A percentile compares a stretch with the other conserved stretches of the same genome.
phyloP scores from a whole-genome alignment of 2,888 invertebrate species.

The Drosophila neotestacea region DNA sequence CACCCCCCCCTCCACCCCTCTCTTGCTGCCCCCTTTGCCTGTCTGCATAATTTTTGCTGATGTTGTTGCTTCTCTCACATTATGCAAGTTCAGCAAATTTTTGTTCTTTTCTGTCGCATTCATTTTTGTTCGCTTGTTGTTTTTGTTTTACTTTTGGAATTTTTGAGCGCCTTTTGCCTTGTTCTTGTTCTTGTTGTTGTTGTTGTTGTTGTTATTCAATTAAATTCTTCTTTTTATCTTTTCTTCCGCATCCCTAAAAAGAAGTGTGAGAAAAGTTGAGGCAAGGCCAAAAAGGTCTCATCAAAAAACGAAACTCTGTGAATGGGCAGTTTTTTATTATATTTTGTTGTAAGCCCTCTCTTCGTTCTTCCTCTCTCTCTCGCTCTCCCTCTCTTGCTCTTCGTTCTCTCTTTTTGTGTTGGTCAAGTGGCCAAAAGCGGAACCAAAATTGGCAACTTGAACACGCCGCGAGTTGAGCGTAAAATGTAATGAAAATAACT shows the following conservation, averaged over 20 bases:
- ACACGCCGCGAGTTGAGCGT: conserved; percentile 34
- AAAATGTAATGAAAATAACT: conserved; percentile 4
- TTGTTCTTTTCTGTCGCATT: conserved; percentile 36
- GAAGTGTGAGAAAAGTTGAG: conserved; percentile 17
- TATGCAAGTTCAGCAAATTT: conserved; percentile 71
- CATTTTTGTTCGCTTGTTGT: conserved; percentile 6
- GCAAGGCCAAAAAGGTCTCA: conserved; percentile 14
- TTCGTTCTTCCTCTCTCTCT: not conserved
- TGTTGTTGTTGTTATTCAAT: conserved; percentile 66
- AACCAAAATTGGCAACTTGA: conserved; percentile 38
- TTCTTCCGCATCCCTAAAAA: conserved; percentile 21
- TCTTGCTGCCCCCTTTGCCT: not conserved
- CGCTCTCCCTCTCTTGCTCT: not conserved
- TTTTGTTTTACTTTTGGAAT: conserved; percentile 40
- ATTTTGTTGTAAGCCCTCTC: not conserved
- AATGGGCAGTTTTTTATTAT: conserved; percentile 17
- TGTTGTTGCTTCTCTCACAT: conserved; percentile 41
- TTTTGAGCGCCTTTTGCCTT: conserved; percentile 54
- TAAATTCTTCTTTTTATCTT: conserved; percentile 33
- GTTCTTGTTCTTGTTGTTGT: conserved; percentile 59
- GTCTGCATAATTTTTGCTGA: conserved; percentile 46
- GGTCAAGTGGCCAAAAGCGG: conserved; percentile 45
- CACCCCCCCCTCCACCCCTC: not conserved
- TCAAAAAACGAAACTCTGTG: conserved; percentile 1
- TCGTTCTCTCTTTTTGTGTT: not conserved